Conservation (phyloP, 2,113 vertebrate genomes). For the Muntiacus muntjak region DNA sequence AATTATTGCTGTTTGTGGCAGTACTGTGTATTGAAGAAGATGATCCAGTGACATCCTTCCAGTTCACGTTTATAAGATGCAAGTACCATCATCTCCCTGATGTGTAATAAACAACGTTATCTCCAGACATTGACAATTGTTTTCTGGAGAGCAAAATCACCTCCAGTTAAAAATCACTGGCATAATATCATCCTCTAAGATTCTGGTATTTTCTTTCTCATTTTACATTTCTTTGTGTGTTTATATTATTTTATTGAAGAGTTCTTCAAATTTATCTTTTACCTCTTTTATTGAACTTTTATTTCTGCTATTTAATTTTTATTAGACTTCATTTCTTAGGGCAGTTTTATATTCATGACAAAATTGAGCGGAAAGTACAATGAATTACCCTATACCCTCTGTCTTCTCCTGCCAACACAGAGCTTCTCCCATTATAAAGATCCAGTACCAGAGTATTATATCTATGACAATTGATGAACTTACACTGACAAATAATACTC, state of each 20-base stretch:
- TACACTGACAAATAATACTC: neutral
- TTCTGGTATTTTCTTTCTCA: neutral
- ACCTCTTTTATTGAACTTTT: neutral
- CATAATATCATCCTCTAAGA: neutral
- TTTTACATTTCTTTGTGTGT: neutral
- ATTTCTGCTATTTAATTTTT: neutral
- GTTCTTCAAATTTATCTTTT: constrained; percentile 7
- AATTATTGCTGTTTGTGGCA: neutral
- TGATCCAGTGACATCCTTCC: neutral
- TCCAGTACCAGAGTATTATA: neutral
- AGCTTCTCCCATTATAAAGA: neutral
- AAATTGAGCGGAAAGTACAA: neutral
- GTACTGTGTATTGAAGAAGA: neutral
- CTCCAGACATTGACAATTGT: neutral
- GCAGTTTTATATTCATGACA: neutral
- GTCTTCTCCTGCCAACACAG: neutral
- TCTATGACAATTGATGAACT: neutral
- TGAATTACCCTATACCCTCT: neutral
- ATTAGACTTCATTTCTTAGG: neutral
- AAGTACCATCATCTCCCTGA: neutral
- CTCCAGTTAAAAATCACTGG: neutral
- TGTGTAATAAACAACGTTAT: neutral
- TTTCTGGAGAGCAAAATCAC: neutral
- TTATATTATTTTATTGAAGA: neutral
- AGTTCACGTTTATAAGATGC: neutral